phyloP scores from a whole-genome alignment of 2,113 vertebrate genomes.

The Alectura lathami region DNA sequence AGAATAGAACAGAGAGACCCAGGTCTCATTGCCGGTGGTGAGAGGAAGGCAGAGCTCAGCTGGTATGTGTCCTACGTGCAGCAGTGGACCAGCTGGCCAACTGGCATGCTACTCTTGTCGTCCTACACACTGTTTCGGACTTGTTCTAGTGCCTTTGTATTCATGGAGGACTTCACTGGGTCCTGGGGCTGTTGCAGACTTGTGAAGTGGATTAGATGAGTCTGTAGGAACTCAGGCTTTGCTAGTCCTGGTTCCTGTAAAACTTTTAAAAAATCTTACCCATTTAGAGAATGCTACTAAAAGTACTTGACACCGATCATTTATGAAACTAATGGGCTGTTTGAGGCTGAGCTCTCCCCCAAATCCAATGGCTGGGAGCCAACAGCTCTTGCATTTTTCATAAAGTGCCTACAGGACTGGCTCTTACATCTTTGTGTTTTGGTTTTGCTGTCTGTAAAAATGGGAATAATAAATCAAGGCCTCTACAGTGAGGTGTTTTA shows the following conservation, averaged over 20 bases:
- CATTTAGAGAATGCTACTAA: background rate
- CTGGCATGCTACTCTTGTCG: background rate
- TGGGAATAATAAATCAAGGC: background rate
- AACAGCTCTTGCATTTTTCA: background rate
- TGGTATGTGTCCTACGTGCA: background rate
- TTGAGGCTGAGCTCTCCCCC: background rate
- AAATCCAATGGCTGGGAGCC: background rate
- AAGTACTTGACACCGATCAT: background rate
- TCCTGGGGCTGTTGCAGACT: background rate
- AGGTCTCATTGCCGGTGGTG: rapidly evolving
- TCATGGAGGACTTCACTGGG: background rate
- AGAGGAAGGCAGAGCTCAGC: background rate
- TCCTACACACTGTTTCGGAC: rapidly evolving
- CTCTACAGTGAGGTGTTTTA: background rate
- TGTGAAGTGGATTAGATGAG: background rate
- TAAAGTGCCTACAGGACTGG: background rate
- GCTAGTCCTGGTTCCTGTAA: background rate
- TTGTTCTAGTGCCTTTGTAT: background rate
- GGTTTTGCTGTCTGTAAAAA: constrained; percentile 13
- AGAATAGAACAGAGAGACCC: background rate
- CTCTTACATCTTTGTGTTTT: background rate
- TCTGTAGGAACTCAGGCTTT: background rate
- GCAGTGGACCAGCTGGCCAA: background rate
- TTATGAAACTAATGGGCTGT: background rate
- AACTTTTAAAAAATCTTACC: background rate